These are phyloP conservation scores for Nymphalis c-album DNA, from an alignment of 2,888 invertebrate genomes.

Conservation along the genomic window DNA sequence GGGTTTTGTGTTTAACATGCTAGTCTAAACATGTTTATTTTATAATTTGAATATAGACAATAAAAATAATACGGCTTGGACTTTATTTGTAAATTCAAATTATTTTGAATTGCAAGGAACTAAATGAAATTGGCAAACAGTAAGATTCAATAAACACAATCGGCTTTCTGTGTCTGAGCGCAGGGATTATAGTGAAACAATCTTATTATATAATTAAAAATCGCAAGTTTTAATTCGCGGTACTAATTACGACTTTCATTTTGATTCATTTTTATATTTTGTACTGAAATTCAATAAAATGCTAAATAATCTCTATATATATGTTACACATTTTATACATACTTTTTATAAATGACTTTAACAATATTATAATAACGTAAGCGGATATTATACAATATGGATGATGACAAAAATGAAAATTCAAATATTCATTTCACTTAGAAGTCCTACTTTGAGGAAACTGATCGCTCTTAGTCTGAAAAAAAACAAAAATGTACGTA, in stretches of 20 bases:
- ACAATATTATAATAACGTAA: no score
- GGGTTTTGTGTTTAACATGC: no score
- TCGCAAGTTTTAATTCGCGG: slow-evolving; percentile 7
- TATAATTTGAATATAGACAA: not conserved
- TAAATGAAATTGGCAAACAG: slow-evolving; percentile 7
- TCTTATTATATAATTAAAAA: slow-evolving; percentile 21
- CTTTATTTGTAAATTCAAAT: not conserved
- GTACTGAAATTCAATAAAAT: not conserved
- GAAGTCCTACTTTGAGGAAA: no score
- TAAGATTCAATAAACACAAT: slow-evolving; percentile 26
- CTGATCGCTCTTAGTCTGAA: no score
- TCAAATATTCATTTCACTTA: no score
- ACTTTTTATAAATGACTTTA: no score
- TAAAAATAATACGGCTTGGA: not conserved
- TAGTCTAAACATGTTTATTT: no score
- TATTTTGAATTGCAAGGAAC: slow-evolving; percentile 6
- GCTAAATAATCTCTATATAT: no score
- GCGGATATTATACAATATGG: no score
- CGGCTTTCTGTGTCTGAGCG: slow-evolving; percentile 8
- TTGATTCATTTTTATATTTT: not conserved
- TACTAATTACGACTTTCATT: not conserved
- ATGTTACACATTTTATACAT: no score
- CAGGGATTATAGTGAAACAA: slow-evolving; percentile 11
- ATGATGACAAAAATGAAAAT: no score
- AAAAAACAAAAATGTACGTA: no score